Evolutionary conservation across 2,113 vertebrate genomes (phyloP).

Genomic region (Platichthys flesus): DNA sequence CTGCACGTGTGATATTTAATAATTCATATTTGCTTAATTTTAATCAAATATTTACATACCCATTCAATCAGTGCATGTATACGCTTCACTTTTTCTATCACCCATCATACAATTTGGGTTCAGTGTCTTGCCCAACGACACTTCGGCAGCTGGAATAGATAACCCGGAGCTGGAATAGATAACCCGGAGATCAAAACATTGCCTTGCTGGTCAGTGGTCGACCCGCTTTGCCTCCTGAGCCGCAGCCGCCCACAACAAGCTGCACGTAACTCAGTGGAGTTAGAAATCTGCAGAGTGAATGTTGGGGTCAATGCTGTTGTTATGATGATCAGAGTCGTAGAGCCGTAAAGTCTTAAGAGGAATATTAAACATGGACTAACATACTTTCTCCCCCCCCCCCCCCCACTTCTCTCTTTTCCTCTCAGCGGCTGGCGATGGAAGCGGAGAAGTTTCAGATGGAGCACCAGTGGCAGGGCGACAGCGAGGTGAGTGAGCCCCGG

Average conservation of each 20-base stretch:
- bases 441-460: conserved; percentile 89
- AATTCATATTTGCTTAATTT: not conserved
- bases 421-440: conserved; percentile 86
- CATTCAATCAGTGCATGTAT: too few species aligned
- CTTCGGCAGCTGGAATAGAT: too few species aligned
- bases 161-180: too few species aligned
- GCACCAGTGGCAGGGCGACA: conserved; percentile 88
- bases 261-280: not conserved
- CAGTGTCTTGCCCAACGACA: too few species aligned
- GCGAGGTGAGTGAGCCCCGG: conserved; percentile 82
- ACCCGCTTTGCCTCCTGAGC: too few species aligned
- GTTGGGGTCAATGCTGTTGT: not conserved
- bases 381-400: not conserved
- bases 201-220: too few species aligned
- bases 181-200: too few species aligned
- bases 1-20: not conserved
- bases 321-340: not conserved
- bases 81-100: too few species aligned
- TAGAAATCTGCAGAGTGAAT: not conserved
- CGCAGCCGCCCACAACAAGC: too few species aligned
- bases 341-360: not conserved
- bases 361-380: conserved; percentile 19
- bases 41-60: too few species aligned
- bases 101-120: too few species aligned
- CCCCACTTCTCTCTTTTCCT: conserved; percentile 24